These are phyloP conservation scores for Salpingus planirostris DNA, from an alignment of 2,888 invertebrate genomes.

Conservation along the genomic window DNA sequence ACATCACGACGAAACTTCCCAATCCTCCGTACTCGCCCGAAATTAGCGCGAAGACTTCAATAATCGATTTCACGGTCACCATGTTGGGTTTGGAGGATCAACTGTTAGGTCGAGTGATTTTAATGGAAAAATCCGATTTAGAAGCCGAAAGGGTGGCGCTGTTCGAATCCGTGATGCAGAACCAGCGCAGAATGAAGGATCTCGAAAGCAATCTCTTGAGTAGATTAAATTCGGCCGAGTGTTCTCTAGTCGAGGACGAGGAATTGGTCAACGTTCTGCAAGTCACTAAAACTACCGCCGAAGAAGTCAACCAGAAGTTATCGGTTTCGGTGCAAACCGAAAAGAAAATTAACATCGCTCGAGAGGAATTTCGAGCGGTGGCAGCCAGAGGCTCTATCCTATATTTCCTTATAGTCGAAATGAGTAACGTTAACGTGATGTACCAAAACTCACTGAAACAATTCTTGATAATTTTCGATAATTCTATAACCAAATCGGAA, in stretches of 20 bases:
- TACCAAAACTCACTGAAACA: conserved; percentile 94
- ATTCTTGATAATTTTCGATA: conserved; percentile 87
- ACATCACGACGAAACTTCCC: conserved; percentile 91
- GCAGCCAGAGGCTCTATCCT: conserved; percentile 90
- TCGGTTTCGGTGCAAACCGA: conserved; percentile 89
- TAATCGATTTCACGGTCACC: conserved; percentile 96
- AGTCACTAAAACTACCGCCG: conserved; percentile 73
- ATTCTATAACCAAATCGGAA: conserved; percentile 82
- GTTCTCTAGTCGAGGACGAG: conserved; percentile 92
- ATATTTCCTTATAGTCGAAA: conserved; percentile 93
- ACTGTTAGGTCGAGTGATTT: conserved; percentile 81
- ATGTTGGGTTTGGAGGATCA: conserved; percentile 93
- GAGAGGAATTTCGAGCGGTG: conserved; percentile 93
- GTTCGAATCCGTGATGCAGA: conserved; percentile 93
- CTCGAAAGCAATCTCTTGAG: conserved; percentile 85
- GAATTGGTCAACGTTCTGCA: conserved; percentile 84
- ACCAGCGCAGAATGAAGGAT: conserved; percentile 93
- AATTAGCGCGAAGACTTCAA: conserved; percentile 91
- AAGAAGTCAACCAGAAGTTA: conserved; percentile 91
- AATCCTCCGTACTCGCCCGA: conserved; percentile 97
- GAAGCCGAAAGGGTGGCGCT: conserved; percentile 89
- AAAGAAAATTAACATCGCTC: conserved; percentile 83
- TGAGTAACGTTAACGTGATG: conserved; percentile 95
- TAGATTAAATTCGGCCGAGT: conserved; percentile 87
- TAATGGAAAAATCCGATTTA: conserved; percentile 93